Evolutionary conservation across 2,113 vertebrate genomes (phyloP), one percentile per base, ranked within the genome.

Genomic region (Prietella phreatophila): DNA sequence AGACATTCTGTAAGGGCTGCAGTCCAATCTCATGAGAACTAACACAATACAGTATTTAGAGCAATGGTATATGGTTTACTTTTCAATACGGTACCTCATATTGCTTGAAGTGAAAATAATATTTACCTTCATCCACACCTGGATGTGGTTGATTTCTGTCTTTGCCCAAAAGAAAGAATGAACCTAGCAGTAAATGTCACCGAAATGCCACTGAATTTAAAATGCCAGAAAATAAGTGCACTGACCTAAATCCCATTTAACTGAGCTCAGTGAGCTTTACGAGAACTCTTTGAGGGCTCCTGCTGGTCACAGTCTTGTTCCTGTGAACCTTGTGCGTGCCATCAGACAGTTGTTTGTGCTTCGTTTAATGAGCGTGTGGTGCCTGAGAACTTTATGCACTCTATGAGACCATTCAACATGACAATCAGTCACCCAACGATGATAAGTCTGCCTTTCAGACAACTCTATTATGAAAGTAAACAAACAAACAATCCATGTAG

Each of bases 261-360:
- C 53, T 81, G 76, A 86, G 60, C 75, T 76, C 30, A 61, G 13
- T 63, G 19, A 65, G 53, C 73, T 78, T 87, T 87, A 87, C 27
- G 11, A 82, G 61, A 27, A 82, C 81, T 22, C n/a, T 36, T 79
- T 50, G 20, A 61, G 65, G 69, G 42, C 82, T 78, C 56, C 63
- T 76, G 42, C 75, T 83, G 69, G 36, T 92, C 90, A 82, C 92
- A 92, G 90, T 91, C 92, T 91, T 86, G 89, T 81, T 89, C 63
- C 75, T 89, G 89, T 90, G 89, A 91, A 89, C 86, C 88, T 19
- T 89, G 94, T 93, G 92, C 92, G 90, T 95, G 93, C 93, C 91
- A 91, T 92, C 93, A 90, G 83, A 90, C 84, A 90, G 91, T 91
- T 93, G 92, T 91, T 92, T 87, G 89, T 87, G 89, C 89, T 82